Evolutionary conservation across 2,113 vertebrate species (phyloP), one percentile per base, ranked within the genome.

Genomic region (crab-eating macaque (Macaca fascicularis)): DNA sequence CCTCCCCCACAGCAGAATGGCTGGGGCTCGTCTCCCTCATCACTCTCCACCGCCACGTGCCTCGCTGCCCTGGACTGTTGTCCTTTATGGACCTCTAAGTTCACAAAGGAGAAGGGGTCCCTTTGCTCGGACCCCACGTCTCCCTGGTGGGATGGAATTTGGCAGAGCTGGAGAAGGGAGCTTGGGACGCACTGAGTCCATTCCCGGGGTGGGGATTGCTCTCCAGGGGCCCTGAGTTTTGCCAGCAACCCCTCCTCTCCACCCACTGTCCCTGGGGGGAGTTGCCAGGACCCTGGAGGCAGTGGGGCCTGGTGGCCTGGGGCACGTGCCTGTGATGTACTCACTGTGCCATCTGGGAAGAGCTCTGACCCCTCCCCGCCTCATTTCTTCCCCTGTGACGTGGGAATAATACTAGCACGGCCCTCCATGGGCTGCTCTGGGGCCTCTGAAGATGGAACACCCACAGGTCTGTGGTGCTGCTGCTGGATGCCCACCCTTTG

Each of bases 401-500:
- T 38, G 76, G 35, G 69, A n/a, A 2, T 5, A 3, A 30, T 11
- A 2, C 16, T 67, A 4, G 3, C 11, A 40, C 0, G 0, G 6
- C 52, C 32, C 9, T 76, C 5, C 13, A 1, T 19, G 83, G 32
- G 48, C 40, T 57, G 30, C 45, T 52, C 4, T 22, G 48, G 45
- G 57, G 45, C 38, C 61, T 64, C 69, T 55, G 1, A 1, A 19
- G 40, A 19, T 55, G 35, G 45, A 55, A 6, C 16, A 22, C 22
- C 3, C 50, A 7, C 0, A 13, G 23, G 25, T 22, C 64, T 3
- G 0, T 30, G 4, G 2, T 2, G 0, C 17, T 5, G 25, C 6
- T 17, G 14, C 23, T 14, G 75, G 67, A 14, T 1, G 1, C 38
- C 45, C 3, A 0, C 27, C 6, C 43, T 78, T 7, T 11, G 35